phyloP scores from a whole-genome alignment of 1,140 invertebrate species.

The Paralvinella palmiformis region DNA sequence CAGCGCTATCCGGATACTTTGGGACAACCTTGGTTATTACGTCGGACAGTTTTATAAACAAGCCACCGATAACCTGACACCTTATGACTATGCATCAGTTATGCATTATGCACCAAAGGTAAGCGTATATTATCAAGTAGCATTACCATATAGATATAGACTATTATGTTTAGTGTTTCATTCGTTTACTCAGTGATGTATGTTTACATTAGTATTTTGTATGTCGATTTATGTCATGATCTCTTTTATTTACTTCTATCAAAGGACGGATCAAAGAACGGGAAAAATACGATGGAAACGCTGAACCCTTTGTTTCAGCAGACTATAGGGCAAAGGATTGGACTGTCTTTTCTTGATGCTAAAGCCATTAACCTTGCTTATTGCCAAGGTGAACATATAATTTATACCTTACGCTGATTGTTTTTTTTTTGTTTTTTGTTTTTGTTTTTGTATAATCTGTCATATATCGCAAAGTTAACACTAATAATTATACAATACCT shows the following conservation, averaged over 20 bases:
- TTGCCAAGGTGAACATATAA: not conserved
- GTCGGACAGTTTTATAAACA: not conserved
- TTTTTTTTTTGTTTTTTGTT: not conserved
- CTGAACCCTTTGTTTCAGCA: conserved; percentile 26
- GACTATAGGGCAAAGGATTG: conserved; percentile 33
- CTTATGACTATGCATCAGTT: conserved; percentile 46
- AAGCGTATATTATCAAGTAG: conserved; percentile 17
- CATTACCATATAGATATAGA: not conserved
- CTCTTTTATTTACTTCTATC: not conserved
- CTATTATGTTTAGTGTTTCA: not conserved
- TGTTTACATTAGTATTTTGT: not conserved
- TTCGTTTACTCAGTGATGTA: not conserved
- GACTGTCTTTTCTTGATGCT: conserved; percentile 36
- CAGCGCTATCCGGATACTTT: too few species aligned
- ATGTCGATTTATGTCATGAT: not conserved
- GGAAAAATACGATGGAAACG: conserved; percentile 32
- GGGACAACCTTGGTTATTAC: conserved; percentile 10
- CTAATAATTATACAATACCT: not conserved
- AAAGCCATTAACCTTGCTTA: conserved; percentile 30
- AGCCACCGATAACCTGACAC: conserved; percentile 24
- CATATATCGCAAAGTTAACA: not conserved
- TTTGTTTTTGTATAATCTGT: not conserved
- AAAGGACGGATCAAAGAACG: conserved; percentile 21
- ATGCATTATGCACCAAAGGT: conserved; percentile 54
- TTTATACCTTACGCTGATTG: not conserved